phyloP scores from a whole-genome alignment of 2,113 vertebrate genomes.

The Jaculus jaculus region DNA sequence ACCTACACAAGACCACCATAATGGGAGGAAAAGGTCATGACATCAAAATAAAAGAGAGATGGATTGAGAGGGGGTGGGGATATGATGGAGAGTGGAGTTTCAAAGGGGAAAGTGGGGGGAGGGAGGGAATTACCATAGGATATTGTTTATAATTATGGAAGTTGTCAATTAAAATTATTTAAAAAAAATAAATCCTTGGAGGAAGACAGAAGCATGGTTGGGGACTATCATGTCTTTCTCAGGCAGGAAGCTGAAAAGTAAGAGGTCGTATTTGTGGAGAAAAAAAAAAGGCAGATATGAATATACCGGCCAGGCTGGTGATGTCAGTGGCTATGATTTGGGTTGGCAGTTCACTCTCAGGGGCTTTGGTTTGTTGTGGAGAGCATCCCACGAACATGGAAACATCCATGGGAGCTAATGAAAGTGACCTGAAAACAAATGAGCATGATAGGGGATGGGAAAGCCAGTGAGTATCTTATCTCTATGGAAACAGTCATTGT shows the following conservation, averaged over 20 bases:
- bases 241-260: background rate
- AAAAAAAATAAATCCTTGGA: background rate
- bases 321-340: background rate
- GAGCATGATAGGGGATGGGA: background rate
- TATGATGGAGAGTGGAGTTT: too few relatives aligned
- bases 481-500: slow-evolving; percentile 56
- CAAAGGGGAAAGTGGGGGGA: too few relatives aligned
- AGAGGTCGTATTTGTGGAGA: background rate
- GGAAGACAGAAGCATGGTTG: background rate
- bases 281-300: too few relatives aligned
- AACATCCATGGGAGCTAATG: background rate
- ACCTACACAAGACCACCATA: too few relatives aligned
- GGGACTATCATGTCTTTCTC: background rate
- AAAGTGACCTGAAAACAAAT: background rate
- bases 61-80: too few relatives aligned
- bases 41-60: too few relatives aligned
- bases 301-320: background rate
- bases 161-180: too few relatives aligned
- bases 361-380: background rate
- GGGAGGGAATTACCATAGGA: too few relatives aligned
- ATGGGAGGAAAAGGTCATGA: too few relatives aligned
- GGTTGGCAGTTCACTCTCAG: background rate
- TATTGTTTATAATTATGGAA: too few relatives aligned
- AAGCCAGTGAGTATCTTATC: slow-evolving; percentile 1
- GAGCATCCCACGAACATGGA: background rate